Evolutionary conservation across 1,140 invertebrate genomes (phyloP), one percentile per base, ranked within the genome.

Genomic region (Euura saliciscinereae): DNA sequence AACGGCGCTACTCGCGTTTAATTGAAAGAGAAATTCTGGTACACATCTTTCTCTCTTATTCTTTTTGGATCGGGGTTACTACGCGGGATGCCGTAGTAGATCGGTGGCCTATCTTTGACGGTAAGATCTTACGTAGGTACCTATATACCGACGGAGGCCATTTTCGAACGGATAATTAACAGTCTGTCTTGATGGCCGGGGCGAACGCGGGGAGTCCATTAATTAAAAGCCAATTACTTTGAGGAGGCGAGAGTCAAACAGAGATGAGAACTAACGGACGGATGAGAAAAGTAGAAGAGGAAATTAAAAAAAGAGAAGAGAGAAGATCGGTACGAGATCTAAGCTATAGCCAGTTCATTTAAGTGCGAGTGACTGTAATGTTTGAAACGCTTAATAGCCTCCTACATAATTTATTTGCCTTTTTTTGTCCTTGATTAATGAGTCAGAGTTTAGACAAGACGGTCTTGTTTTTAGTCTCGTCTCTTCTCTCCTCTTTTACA

Each of bases 151-250:
- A 59, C 51, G 51, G 51, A 59, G 51, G 51, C 51, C 51, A 77
- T 80, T 83, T 82, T 75, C 78, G 78, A 77, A 76, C 75, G 69
- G 81, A 77, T 83, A 83, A 84, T 84, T 83, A 82, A 81, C 78
- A 83, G 81, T 78, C 78, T 74, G 78, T 79, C 78, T 76, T 65
- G 51, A 68, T 67, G 73, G 76, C 66, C 7, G 28, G 8, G 6
- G 51, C 51, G 51, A 28, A 42, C 65, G 71, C 70, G 71, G 46
- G 74, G 77, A 81, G 83, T 84, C 77, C 80, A 85, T 86, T 85
- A 87, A 87, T 87, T 86, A 85, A 85, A 83, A 79, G 78, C 79
- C 83, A 86, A 86, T 86, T 85, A 82, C 79, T 79, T 78, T 76
- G 79, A 73, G 75, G 79, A 76, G 72, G 69, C 73, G 79, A 78